Conservation (phyloP, 2,888 invertebrate genomes). For the Megamerina dolium region DNA sequence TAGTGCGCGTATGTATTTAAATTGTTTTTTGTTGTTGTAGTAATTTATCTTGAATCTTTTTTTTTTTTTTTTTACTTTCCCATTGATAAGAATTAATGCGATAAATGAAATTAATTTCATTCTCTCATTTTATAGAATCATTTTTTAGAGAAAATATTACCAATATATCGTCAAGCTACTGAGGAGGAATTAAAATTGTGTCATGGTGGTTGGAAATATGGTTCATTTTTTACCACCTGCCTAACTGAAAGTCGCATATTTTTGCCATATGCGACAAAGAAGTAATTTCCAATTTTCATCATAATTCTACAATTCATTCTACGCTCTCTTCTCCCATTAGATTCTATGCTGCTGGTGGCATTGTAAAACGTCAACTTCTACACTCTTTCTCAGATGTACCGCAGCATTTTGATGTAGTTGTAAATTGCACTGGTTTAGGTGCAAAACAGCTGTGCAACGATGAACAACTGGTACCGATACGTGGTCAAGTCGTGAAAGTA, state of each 20-base stretch:
- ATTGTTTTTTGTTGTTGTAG: neutral
- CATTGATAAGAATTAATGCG: neutral
- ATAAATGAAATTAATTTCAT: neutral
- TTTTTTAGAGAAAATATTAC: constrained; percentile 69
- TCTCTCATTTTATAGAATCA: constrained; percentile 57
- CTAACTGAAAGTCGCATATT: constrained; percentile 68
- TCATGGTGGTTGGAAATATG: constrained; percentile 73
- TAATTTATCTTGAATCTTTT: neutral
- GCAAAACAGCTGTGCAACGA: constrained; percentile 72
- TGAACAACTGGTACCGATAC: constrained; percentile 66
- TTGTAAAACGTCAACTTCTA: constrained; percentile 55
- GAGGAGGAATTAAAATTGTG: constrained; percentile 68
- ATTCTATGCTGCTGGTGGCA: constrained; percentile 59
- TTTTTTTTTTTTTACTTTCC: neutral
- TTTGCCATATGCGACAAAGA: constrained; percentile 71
- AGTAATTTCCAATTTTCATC: constrained; percentile 48
- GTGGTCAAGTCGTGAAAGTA: constrained; percentile 78
- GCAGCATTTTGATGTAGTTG: constrained; percentile 60
- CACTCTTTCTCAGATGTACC: constrained; percentile 58
- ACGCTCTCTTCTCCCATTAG: constrained; percentile 37
- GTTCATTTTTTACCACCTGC: constrained; percentile 73
- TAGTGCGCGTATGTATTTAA: constrained; percentile 55
- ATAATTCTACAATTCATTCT: neutral
- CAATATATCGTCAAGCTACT: constrained; percentile 65
- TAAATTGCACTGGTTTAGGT: constrained; percentile 85